A percentile compares a stretch with the other conserved stretches of the same genome.
Evolutionary conservation across 1,140 invertebrate species (phyloP).

Genomic region (Zaprionus ornatus): DNA sequence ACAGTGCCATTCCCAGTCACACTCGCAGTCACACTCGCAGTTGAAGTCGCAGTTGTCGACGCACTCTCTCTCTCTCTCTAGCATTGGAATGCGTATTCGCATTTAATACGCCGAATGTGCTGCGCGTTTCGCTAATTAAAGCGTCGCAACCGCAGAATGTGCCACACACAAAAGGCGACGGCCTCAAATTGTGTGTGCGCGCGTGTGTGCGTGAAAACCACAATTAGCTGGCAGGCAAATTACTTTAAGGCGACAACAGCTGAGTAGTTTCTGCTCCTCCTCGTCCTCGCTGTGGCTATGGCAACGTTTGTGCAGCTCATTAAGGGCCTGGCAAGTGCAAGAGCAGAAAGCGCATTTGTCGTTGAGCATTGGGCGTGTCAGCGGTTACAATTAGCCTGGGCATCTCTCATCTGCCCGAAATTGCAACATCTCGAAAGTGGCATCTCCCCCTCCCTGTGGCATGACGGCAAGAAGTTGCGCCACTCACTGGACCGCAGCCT

Average conservation of each 20-base stretch:
- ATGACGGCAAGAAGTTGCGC: constrained; percentile 23
- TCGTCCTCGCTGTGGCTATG: neutral
- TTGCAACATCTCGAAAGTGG: neutral
- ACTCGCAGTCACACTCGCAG: neutral
- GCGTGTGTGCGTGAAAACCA: neutral
- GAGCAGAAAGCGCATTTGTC: constrained; percentile 27
- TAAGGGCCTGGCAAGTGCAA: constrained; percentile 28
- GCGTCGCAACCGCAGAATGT: neutral
- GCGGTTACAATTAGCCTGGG: constrained; percentile 12
- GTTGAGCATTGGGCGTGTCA: constrained; percentile 10
- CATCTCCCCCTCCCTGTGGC: neutral
- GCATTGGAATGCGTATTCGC: neutral
- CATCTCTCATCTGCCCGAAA: too few relatives aligned
- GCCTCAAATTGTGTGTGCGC: neutral
- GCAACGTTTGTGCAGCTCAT: constrained; percentile 33
- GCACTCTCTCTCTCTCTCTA: neutral
- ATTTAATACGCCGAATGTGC: neutral
- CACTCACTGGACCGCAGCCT: constrained; percentile 9
- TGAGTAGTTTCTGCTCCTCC: neutral
- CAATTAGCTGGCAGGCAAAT: neutral
- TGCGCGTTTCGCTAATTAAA: neutral
- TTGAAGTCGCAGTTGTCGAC: neutral
- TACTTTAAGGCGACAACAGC: constrained; percentile 2
- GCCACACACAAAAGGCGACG: neutral
- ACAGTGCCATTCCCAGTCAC: too few relatives aligned